Percentiles rank a stretch among this genome's conserved stretches.
These are phyloP conservation scores for Muntiacus muntjak DNA, from an alignment of 2,113 vertebrate genomes.

Conservation along the genomic window DNA sequence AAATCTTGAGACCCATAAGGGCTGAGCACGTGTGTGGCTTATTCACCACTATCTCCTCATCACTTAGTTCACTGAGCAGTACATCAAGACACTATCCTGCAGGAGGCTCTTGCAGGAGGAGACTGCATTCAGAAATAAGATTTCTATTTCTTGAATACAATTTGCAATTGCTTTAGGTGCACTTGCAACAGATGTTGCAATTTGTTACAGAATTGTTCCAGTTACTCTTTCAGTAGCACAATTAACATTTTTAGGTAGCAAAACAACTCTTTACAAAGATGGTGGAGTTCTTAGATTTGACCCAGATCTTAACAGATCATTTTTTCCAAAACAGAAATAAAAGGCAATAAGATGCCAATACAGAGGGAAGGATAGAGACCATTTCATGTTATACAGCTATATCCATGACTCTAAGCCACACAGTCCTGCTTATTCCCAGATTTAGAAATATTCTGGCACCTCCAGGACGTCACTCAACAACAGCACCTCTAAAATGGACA, in stretches of 20 bases:
- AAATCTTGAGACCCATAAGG: not conserved
- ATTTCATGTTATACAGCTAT: not conserved
- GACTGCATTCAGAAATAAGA: not conserved
- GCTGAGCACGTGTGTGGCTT: not conserved
- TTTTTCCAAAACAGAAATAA: not conserved
- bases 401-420: not conserved
- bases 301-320: not conserved
- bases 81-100: not conserved
- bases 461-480: not conserved
- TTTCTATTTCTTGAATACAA: constrained; percentile 24
- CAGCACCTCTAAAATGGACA: not conserved
- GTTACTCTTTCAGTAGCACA: not conserved
- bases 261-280: constrained; percentile 12
- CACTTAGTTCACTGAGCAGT: not conserved
- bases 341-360: not conserved
- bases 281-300: not conserved
- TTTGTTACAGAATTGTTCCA: constrained; percentile 15
- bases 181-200: not conserved
- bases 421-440: not conserved
- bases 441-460: not conserved
- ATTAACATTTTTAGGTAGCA: not conserved
- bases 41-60: not conserved
- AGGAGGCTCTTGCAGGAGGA: not conserved
- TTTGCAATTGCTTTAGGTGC: not conserved
- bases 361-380: not conserved